Conservation (phyloP, 2,888 invertebrate species). For the Eupithecia subumbrata region DNA sequence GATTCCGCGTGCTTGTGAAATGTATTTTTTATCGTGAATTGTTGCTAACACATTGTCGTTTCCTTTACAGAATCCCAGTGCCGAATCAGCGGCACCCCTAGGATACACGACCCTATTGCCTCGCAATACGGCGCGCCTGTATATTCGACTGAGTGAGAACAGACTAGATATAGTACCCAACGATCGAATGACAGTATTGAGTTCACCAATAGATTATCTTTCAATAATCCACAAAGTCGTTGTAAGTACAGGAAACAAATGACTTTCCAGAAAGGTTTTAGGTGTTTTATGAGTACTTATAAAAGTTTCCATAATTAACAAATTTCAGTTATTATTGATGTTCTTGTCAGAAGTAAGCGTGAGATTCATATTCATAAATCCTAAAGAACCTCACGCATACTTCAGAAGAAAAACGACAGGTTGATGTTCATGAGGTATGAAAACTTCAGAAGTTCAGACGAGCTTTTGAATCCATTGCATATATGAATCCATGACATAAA, state of each 20-base stretch:
- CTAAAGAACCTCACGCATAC: not conserved
- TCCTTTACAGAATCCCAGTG: constrained; percentile 67
- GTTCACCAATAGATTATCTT: constrained; percentile 13
- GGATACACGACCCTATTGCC: constrained; percentile 39
- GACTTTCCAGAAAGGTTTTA: not conserved
- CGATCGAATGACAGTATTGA: constrained; percentile 18
- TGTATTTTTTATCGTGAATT: not conserved
- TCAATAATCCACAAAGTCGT: not conserved
- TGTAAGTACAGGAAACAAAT: not conserved
- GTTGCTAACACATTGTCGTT: not conserved
- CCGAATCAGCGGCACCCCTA: constrained; percentile 77
- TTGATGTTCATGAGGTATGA: not conserved
- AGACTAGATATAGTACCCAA: constrained; percentile 19
- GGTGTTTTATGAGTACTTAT: not conserved
- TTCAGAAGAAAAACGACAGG: not conserved
- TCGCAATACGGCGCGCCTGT: constrained; percentile 39
- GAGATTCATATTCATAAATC: not conserved
- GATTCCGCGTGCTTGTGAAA: not conserved
- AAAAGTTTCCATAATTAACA: not conserved
- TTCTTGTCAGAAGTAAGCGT: not conserved
- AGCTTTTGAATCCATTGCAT: not conserved
- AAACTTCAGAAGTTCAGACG: not conserved
- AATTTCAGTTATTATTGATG: not conserved
- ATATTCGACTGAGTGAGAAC: constrained; percentile 47
- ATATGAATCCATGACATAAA: not conserved